A percentile compares a stretch with the other conserved stretches of the same genome.
These are phyloP conservation scores for Prorops nasuta DNA, from an alignment of 1,140 invertebrate genomes.

Conservation along the genomic window DNA sequence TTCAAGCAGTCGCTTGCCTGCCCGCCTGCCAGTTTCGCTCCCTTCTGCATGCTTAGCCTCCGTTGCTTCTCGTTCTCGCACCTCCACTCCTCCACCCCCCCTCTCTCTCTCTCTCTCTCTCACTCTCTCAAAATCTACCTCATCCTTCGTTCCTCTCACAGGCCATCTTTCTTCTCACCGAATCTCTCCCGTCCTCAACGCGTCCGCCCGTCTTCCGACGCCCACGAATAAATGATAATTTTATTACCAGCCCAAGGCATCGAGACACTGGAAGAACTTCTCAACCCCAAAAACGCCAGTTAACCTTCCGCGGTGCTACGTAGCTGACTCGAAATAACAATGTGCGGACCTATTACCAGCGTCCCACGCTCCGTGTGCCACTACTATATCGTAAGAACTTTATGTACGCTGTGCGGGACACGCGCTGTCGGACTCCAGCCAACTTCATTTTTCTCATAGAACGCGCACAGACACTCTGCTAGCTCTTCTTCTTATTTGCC, in stretches of 20 bases:
- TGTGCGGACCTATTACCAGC: slow-evolving; percentile 30
- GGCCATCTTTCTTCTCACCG: too few species aligned
- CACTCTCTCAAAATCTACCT: too few species aligned
- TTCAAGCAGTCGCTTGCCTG: slow-evolving; percentile 39
- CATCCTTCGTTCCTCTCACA: too few species aligned
- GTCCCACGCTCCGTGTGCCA: slow-evolving; percentile 19
- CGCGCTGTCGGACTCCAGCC: background rate
- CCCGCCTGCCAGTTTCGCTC: slow-evolving; percentile 9
- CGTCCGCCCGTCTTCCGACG: slow-evolving; percentile 18
- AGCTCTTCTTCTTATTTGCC: background rate
- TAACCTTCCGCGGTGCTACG: slow-evolving; percentile 27
- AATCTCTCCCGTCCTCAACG: background rate
- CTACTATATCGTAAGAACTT: background rate
- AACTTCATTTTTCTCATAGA: background rate
- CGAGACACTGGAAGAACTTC: slow-evolving; percentile 31
- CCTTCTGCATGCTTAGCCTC: too few species aligned
- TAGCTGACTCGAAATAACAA: slow-evolving; percentile 36
- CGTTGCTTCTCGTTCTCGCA: slow-evolving; percentile 5
- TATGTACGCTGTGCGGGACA: slow-evolving; percentile 7
- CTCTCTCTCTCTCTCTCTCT: background rate
- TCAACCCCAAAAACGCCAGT: slow-evolving; percentile 35
- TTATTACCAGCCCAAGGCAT: slow-evolving; percentile 41
- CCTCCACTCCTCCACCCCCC: slow-evolving; percentile 12
- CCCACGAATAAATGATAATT: slow-evolving; percentile 48
- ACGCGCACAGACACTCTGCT: background rate